A percentile compares a stretch with the other conserved stretches of the same genome.
Evolutionary conservation across 2,797 vertebrate species (phyloP).

Genomic region (Ispidina picta): DNA sequence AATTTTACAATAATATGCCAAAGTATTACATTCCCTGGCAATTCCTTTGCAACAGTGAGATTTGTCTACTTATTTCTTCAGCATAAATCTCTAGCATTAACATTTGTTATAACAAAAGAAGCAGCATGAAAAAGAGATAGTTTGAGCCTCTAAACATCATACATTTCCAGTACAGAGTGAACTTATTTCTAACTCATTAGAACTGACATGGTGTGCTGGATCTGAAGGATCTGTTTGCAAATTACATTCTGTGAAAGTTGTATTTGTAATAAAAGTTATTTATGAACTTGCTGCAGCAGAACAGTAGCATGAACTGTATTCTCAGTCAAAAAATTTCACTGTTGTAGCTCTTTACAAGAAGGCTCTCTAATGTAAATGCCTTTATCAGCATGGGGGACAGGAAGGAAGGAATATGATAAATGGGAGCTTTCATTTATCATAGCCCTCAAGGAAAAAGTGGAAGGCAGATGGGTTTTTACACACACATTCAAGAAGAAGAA

Average conservation of each 20-base stretch:
- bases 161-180: background rate
- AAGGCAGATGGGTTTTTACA: background rate
- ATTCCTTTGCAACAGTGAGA: background rate
- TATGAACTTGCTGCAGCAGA: background rate
- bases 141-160: background rate
- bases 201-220: background rate
- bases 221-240: slow-evolving; percentile 4
- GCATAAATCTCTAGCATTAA: background rate
- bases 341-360: background rate
- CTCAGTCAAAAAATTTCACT: slow-evolving; percentile 3
- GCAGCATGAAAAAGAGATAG: background rate
- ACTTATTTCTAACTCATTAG: background rate
- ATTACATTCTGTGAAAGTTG: background rate
- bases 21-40: background rate
- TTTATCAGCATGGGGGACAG: background rate
- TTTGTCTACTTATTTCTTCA: background rate
- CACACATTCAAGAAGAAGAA: background rate
- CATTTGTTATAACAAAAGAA: background rate
- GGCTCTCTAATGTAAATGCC: background rate
- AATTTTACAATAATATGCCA: background rate
- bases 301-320: background rate
- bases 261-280: slow-evolving; percentile 22
- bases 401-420: background rate
- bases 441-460: background rate
- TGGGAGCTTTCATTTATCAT: accelerated